Evolutionary conservation across 2,113 vertebrate genomes (phyloP), one percentile per base, ranked within the genome.

Genomic region (Syngnathus floridae): DNA sequence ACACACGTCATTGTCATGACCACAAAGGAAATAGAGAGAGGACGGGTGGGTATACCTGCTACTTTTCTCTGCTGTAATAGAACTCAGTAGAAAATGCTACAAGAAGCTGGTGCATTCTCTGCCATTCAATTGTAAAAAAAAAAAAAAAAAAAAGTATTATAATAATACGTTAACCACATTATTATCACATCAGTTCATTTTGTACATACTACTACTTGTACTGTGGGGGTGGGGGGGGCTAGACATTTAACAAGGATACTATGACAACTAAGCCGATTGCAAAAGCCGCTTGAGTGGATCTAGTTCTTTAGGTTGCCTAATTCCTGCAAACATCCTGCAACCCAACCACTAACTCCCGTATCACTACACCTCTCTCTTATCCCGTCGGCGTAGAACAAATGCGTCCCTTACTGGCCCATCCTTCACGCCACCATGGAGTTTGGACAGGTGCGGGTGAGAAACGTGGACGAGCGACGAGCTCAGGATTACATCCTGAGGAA

Each of bases 1-100:
- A 92, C 90, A 0, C 91, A 88, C 0, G 91, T 94, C 84, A 93
- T 94, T 1, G 92, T 95, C 72, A 93, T 93, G 93, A 93, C 94
- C 2, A 95, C 92, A 41, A 93, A 93, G 85, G 93, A 95, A 75
- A 89, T 93, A 84, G 93, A 94, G 73, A 73, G 91, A 74, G 92
- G 93, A 65, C 80, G 91, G 91, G 92, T 93, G 91, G 91, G 92
- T 93, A 80, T 88, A 92, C 8, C 22, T 54, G 11, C 14, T 19
- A 7, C 10, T 5, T 37, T 37, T 31, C 1, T 59, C 1, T 40
- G 5, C 14, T 21, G n/a, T 59, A 10, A 51, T 51, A 9, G 7
- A 49, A 8, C 8, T 49, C 7, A n/a, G 45, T 16, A 17, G 45
- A 17, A 8, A 37, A 57, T 1, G 22, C 17, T 41, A n/a, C n/a